Conservation (phyloP, 2,888 invertebrate species). For the Hesperia comma region DNA sequence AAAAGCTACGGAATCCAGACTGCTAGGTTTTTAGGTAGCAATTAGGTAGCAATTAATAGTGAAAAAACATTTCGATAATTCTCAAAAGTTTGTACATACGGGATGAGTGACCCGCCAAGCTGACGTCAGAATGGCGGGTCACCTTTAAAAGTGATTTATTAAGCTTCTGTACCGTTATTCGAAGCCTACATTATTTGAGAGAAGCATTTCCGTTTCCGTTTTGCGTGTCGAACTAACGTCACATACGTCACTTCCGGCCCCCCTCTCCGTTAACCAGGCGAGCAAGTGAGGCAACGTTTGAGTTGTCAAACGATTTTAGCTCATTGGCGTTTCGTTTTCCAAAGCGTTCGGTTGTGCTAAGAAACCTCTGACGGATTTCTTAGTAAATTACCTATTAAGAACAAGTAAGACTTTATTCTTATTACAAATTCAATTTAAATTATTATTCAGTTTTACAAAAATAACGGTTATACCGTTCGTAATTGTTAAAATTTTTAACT, state of each 20-base stretch:
- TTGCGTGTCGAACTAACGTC: neutral
- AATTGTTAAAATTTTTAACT: neutral
- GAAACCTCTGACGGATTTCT: neutral
- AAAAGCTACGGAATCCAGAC: too few relatives aligned
- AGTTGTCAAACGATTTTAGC: neutral
- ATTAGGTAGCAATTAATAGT: too few relatives aligned
- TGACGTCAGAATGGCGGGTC: too few relatives aligned
- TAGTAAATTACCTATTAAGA: neutral
- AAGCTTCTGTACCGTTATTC: too few relatives aligned
- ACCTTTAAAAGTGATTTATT: too few relatives aligned
- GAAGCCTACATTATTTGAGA: slow-evolving; percentile 6
- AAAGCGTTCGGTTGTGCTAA: neutral
- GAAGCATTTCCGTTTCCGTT: neutral
- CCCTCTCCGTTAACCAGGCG: neutral
- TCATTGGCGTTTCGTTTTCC: slow-evolving; percentile 3
- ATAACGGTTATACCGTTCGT: neutral
- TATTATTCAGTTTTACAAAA: neutral
- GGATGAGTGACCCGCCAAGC: too few relatives aligned
- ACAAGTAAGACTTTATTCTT: too few relatives aligned
- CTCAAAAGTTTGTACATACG: too few relatives aligned
- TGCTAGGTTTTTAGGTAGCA: too few relatives aligned
- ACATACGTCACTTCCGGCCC: neutral
- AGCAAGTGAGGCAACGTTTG: neutral
- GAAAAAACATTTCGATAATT: too few relatives aligned
- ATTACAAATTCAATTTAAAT: too few relatives aligned